Percentiles rank a stretch among this genome's conserved stretches.
Conservation (phyloP, 64 coral and sea anemone genomes). For the Montipora sp. region DNA sequence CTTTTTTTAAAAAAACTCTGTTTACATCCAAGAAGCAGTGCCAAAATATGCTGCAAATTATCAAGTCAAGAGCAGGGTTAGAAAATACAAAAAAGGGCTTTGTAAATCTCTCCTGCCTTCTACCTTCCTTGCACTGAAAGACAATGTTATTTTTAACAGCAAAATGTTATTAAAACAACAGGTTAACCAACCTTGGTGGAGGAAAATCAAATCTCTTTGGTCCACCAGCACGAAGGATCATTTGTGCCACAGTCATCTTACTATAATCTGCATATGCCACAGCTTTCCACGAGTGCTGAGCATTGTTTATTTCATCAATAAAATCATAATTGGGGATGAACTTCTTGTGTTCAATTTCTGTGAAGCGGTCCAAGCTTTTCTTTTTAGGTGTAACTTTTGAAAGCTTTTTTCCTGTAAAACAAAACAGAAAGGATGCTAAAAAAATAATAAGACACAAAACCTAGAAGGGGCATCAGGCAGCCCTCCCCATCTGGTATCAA, state of each 20-base stretch:
- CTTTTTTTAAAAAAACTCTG: too few species aligned
- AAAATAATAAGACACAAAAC: not conserved
- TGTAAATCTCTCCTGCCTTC: too few species aligned
- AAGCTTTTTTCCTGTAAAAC: conserved; percentile 57
- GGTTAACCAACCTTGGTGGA: conserved; percentile 41
- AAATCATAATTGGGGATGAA: conserved; percentile 61
- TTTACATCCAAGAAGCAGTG: too few species aligned
- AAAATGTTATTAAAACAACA: not conserved
- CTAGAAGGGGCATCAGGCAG: too few species aligned
- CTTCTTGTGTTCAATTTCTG: conserved; percentile 18
- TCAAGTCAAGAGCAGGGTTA: too few species aligned
- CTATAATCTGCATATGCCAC: conserved; percentile 76
- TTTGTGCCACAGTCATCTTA: conserved; percentile 66
- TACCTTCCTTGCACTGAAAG: too few species aligned
- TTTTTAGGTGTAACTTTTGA: conserved; percentile 46
- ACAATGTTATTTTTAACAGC: too few species aligned
- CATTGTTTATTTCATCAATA: conserved; percentile 64
- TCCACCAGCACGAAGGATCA: conserved; percentile 68
- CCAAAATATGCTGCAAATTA: not conserved
- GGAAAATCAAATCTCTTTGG: conserved; percentile 47
- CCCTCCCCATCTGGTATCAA: too few species aligned
- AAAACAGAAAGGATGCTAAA: not conserved
- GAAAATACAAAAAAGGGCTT: too few species aligned
- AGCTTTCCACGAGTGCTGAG: conserved; percentile 75
- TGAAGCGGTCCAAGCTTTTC: not conserved